phyloP scores from a whole-genome alignment of 2,797 vertebrate genomes.

The Lagocephalus sceleratus region DNA sequence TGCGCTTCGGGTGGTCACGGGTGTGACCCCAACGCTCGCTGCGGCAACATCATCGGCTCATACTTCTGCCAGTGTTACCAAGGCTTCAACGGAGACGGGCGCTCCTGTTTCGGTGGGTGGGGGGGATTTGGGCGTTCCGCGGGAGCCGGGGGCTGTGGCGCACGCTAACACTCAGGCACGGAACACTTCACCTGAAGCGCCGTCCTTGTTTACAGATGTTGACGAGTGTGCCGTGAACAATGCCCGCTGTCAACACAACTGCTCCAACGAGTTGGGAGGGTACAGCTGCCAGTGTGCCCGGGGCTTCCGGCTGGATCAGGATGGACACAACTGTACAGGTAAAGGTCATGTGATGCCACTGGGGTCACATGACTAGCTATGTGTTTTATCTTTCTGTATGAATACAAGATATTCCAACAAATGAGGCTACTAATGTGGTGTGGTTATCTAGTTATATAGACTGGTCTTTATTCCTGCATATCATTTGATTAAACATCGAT shows the following conservation, averaged over 20 bases:
- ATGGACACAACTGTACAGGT: slow-evolving; percentile 78
- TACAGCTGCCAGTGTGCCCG: slow-evolving; percentile 69
- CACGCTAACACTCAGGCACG: neutral
- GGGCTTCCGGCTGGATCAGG: slow-evolving; percentile 70
- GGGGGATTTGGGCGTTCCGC: neutral
- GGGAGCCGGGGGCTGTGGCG: neutral
- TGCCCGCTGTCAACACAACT: slow-evolving; percentile 75
- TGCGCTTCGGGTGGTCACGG: slow-evolving; percentile 70
- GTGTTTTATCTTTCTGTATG: too few species aligned
- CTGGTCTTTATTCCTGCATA: too few species aligned
- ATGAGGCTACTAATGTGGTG: too few species aligned
- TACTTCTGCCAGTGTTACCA: slow-evolving; percentile 84
- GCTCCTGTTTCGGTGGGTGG: slow-evolving; percentile 77
- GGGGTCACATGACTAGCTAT: neutral
- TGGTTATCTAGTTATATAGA: too few species aligned
- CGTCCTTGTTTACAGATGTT: slow-evolving; percentile 65
- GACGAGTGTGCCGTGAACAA: slow-evolving; percentile 76
- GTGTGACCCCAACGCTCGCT: slow-evolving; percentile 78
- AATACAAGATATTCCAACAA: too few species aligned
- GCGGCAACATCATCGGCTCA: slow-evolving; percentile 81
- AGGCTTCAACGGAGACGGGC: slow-evolving; percentile 80
- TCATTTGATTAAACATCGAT: too few species aligned
- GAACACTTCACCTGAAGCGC: neutral
- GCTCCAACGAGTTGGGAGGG: slow-evolving; percentile 69
- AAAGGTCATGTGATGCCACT: neutral